Evolutionary conservation across 2,113 vertebrate species (phyloP).

Genomic region (Malurus elegans): DNA sequence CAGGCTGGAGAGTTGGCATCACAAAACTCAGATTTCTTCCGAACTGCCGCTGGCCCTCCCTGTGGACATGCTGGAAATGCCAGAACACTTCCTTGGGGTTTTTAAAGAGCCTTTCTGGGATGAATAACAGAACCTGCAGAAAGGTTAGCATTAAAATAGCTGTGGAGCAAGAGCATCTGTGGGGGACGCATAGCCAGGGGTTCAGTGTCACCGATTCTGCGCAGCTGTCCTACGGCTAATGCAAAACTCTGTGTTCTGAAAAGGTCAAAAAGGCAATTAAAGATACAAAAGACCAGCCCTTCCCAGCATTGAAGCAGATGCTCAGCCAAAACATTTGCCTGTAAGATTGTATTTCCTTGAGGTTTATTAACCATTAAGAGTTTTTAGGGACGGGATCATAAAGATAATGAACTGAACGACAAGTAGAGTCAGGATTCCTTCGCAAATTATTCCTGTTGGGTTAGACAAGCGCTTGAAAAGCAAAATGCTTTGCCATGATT

Average conservation of each 20-base stretch:
- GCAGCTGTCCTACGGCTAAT: constrained; percentile 16
- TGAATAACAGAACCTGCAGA: neutral
- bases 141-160: constrained; percentile 52
- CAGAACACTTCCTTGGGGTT: neutral
- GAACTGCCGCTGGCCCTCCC: neutral
- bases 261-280: constrained; percentile 60
- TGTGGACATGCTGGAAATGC: neutral
- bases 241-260: constrained; percentile 37
- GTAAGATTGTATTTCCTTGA: constrained; percentile 30
- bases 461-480: neutral
- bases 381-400: neutral
- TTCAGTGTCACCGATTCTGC: neutral
- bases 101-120: neutral
- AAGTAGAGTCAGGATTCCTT: neutral
- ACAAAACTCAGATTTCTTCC: constrained; percentile 13
- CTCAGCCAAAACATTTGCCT: constrained; percentile 34
- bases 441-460: neutral
- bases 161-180: neutral
- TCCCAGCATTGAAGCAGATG: neutral
- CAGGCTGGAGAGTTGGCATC: constrained; percentile 1
- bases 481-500: neutral
- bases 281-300: constrained; percentile 32
- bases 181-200: neutral
- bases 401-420: constrained; percentile 17
- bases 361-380: constrained; percentile 49